Evolutionary conservation across 2,888 invertebrate genomes (phyloP).

Genomic region (Meta bourneti): DNA sequence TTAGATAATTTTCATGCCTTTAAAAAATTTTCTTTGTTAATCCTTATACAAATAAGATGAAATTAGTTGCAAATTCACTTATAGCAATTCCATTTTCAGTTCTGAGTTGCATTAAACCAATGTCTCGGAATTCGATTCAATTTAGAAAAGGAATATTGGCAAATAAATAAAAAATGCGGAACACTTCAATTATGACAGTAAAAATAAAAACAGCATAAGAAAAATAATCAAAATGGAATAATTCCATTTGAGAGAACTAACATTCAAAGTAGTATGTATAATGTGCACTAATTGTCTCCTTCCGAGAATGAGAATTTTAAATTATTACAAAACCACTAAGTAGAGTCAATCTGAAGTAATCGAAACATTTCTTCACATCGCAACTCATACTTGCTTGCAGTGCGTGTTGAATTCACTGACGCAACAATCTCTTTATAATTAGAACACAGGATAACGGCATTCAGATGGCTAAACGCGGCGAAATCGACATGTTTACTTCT

Average conservation of each 20-base stretch:
- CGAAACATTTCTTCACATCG: too few species aligned
- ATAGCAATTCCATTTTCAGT: too few species aligned
- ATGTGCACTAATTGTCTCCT: background rate
- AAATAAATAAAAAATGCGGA: too few species aligned
- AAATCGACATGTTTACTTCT: background rate
- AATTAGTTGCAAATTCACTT: too few species aligned
- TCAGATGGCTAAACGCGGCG: background rate
- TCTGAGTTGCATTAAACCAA: too few species aligned
- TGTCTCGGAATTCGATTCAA: too few species aligned
- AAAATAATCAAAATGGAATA: background rate
- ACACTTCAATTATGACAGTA: too few species aligned
- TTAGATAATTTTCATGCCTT: too few species aligned
- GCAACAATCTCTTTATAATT: conserved; percentile 8
- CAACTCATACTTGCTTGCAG: background rate
- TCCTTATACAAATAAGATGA: too few species aligned
- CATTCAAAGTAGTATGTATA: background rate
- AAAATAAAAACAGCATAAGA: too few species aligned
- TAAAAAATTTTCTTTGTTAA: too few species aligned
- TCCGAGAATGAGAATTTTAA: background rate
- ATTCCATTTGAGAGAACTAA: background rate
- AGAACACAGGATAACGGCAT: background rate
- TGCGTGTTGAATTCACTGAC: background rate
- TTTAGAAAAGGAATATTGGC: too few species aligned
- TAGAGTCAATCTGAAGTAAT: background rate
- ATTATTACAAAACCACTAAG: background rate